Conservation (phyloP, 2,797 vertebrate genomes). For the Lepidocolaptes lacrymiger region DNA sequence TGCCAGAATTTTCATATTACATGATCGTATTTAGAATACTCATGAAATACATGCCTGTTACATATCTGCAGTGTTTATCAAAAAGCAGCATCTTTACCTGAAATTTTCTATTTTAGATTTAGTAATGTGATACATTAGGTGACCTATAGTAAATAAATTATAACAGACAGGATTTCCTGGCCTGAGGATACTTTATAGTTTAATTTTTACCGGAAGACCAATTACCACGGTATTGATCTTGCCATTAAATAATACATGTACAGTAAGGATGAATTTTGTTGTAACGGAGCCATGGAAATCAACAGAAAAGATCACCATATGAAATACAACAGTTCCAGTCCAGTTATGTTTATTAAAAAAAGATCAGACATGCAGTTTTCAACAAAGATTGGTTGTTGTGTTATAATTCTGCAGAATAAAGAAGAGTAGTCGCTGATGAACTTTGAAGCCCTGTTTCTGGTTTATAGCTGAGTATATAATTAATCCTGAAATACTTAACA, state of each 20-base stretch:
- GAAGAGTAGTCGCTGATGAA: background rate
- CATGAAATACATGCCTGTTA: background rate
- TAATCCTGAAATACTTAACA: constrained; percentile 45
- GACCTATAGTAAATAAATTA: background rate
- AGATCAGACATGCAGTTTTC: background rate
- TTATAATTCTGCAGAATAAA: background rate
- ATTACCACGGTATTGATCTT: background rate
- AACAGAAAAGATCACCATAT: background rate
- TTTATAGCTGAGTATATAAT: constrained; percentile 32
- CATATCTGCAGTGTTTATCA: background rate
- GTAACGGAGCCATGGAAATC: background rate
- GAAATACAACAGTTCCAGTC: background rate
- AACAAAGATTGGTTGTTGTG: background rate
- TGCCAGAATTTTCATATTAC: background rate
- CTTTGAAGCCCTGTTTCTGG: background rate
- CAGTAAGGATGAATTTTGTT: background rate
- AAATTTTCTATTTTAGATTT: background rate
- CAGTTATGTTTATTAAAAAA: background rate
- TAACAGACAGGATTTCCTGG: background rate
- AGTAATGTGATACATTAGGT: background rate
- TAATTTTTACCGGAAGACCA: constrained; percentile 21
- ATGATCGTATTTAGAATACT: background rate
- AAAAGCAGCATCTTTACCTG: background rate
- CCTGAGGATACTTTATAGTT: background rate
- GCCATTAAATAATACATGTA: background rate